Base-by-base conservation (phyloP, 2,888 invertebrate species). In the Slavum lentiscoides region DNA sequence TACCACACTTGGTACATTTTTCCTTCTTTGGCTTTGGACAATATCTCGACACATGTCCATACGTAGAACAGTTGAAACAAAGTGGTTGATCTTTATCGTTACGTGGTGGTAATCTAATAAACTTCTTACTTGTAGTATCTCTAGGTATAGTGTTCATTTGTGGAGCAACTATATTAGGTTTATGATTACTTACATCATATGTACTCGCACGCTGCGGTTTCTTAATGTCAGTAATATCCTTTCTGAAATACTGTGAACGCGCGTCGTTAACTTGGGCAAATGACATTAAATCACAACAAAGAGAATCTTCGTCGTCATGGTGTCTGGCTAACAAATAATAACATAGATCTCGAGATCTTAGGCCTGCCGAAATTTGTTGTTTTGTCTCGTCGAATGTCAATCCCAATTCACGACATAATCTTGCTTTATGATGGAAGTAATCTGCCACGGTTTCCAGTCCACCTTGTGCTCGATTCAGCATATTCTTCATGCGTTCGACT, bases 371-470 rank as follows among this genome's bases (percentile, higher is more conserved):
- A 8, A 69, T 53, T 8, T 69, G 68, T 9, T 53, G 23, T n/a
- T 69, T 53, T 1, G 9, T 30, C 8, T 69, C 68, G 23, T 49
- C 7, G 19, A 69, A 69, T 4, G 68, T 21, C 15, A 69, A 9
- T 30, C 39, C 23, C 3, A 69, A 9, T 9, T 69, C 68, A 1
- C 68, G 53, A 7, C 68, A 69, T 23, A 69, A 19, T 19, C 53
- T 49, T 7, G 30, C 53, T 53, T 53, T 69, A 21, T 68, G 68
- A 13, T 68, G 68, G 21, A 68, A 68, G 23, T 68, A 68, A 23
- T 68, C 68, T 0, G 53, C 23, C 23, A 69, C 11, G 2, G 17
- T 9, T 17, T 69, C 68, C 1, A 13, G 17, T 15, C 23, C 30
- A 17, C 21, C 9, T 30, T 69, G 68, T 23, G 8, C 15, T 9